A percentile compares a stretch with the other conserved stretches of the same genome.
Conservation (phyloP, 2,888 invertebrate species). For the Mythimna albipuncta region DNA sequence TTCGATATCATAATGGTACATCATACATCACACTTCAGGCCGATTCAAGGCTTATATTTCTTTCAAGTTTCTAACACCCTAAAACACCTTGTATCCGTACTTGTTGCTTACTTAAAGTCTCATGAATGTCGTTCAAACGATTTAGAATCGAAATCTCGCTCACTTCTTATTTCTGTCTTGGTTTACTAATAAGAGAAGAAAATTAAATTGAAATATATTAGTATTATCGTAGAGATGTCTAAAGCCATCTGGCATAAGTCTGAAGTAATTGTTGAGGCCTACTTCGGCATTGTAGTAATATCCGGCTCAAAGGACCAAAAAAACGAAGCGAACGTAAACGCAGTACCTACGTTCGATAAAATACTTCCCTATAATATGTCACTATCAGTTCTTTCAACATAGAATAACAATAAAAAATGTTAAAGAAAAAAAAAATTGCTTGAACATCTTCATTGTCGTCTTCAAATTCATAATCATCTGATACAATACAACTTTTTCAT, state of each 20-base stretch:
- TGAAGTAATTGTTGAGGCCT: too few relatives aligned
- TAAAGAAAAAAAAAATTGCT: too few relatives aligned
- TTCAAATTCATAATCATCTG: background rate
- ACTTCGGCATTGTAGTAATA: too few relatives aligned
- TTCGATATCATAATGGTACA: conserved; percentile 63
- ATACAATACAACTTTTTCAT: background rate
- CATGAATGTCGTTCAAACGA: conserved; percentile 14
- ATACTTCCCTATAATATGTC: too few relatives aligned
- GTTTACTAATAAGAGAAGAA: background rate
- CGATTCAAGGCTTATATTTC: conserved; percentile 80
- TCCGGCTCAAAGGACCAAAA: background rate
- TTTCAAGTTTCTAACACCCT: conserved; percentile 80
- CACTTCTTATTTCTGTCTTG: background rate
- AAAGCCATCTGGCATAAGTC: too few relatives aligned
- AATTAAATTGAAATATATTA: background rate
- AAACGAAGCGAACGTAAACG: background rate
- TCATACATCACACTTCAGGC: conserved; percentile 79
- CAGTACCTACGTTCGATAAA: background rate
- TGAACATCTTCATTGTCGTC: too few relatives aligned
- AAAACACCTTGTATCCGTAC: conserved; percentile 74
- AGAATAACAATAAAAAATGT: too few relatives aligned
- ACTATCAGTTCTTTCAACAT: too few relatives aligned
- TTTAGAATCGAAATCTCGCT: conserved; percentile 24
- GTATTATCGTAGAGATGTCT: too few relatives aligned
- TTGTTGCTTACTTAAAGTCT: conserved; percentile 38